Conservation (phyloP, 1,140 invertebrate species). For the Ephestia elutella region DNA sequence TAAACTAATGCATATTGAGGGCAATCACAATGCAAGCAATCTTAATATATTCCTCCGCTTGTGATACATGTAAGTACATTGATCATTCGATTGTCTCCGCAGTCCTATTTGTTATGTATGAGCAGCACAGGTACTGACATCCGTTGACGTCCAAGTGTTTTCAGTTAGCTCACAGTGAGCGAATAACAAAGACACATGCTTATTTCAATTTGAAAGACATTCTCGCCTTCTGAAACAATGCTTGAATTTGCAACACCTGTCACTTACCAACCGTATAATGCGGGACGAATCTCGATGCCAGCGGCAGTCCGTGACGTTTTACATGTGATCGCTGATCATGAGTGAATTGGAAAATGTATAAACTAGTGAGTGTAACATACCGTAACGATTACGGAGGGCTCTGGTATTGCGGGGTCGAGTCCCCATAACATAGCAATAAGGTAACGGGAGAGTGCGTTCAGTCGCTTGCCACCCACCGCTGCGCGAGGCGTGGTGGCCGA, state of each 20-base stretch:
- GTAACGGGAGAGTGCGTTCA: conserved; percentile 67
- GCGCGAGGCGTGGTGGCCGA: conserved; percentile 60
- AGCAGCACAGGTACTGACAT: conserved; percentile 35
- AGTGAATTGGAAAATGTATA: conserved; percentile 7
- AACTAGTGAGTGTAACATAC: conserved; percentile 26
- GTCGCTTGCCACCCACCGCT: conserved; percentile 52
- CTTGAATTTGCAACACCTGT: conserved; percentile 27
- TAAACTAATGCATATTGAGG: conserved; percentile 6
- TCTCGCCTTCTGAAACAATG: conserved; percentile 29
- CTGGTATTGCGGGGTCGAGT: conserved; percentile 61
- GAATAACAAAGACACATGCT: conserved; percentile 35
- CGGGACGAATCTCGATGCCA: conserved; percentile 17
- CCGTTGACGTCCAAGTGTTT: conserved; percentile 54
- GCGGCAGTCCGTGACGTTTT: conserved; percentile 9
- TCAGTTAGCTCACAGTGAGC: conserved; percentile 40
- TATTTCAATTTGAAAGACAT: conserved; percentile 43
- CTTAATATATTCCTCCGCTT: conserved; percentile 26
- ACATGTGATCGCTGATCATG: neutral
- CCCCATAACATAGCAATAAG: conserved; percentile 68
- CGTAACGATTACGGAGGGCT: conserved; percentile 49
- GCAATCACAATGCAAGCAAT: conserved; percentile 16
- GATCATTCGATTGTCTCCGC: conserved; percentile 35
- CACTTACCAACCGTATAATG: conserved; percentile 13
- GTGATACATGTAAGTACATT: conserved; percentile 32
- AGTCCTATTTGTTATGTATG: conserved; percentile 49